These are phyloP conservation scores for Sphyrna mokarran DNA, from an alignment of 2,113 vertebrate species.

Conservation along the genomic window DNA sequence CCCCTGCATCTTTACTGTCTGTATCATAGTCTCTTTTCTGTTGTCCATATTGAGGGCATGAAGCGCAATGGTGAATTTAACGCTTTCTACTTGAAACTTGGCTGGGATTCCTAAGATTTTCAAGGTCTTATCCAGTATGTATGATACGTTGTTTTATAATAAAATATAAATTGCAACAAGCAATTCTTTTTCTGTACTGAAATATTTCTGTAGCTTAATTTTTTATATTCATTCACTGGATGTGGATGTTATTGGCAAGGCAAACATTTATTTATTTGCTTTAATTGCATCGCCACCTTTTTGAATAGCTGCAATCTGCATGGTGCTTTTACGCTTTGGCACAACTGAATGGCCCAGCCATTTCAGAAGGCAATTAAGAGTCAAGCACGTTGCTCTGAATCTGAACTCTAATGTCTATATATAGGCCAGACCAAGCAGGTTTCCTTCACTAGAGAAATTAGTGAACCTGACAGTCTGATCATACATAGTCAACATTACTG, in stretches of 20 bases:
- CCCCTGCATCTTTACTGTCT: not conserved
- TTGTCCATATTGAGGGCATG: not conserved
- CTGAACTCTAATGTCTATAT: not conserved
- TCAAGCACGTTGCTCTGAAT: not conserved
- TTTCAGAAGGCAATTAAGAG: not conserved
- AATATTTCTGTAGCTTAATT: not conserved
- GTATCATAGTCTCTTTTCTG: not conserved
- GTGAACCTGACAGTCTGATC: not conserved
- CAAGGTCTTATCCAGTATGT: not conserved
- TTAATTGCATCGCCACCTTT: not conserved
- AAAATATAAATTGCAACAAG: not conserved
- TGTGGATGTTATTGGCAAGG: not conserved
- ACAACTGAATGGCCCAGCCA: not conserved
- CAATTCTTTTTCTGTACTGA: not conserved
- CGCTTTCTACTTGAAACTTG: not conserved
- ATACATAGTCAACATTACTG: not conserved
- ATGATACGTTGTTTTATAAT: not conserved
- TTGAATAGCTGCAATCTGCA: not conserved
- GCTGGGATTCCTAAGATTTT: not conserved
- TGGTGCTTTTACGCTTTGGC: not conserved
- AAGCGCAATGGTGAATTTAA: not conserved
- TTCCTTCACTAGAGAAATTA: not conserved
- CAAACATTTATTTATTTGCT: not conserved
- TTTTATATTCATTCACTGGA: not conserved
- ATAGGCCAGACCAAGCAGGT: not conserved